A percentile compares a stretch with the other conserved stretches of the same genome.
phyloP scores from a whole-genome alignment of 2,797 vertebrate species.

The Urophycis tenuis region DNA sequence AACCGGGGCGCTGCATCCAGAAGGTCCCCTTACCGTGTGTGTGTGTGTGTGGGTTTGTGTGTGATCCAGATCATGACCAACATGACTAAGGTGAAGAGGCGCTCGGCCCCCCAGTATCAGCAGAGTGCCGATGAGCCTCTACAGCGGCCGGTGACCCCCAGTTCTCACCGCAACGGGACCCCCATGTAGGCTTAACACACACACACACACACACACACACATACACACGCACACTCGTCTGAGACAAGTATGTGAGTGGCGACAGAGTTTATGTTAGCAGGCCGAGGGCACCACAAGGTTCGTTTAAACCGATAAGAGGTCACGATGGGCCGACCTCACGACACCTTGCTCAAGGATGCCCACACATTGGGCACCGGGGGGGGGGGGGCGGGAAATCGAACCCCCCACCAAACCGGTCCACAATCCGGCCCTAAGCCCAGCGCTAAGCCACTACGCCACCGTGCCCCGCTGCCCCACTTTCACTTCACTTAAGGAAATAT shows the following conservation, averaged over 20 bases:
- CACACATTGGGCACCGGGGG: too few species aligned
- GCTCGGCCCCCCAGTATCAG: conserved; percentile 47
- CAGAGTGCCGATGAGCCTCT: conserved; percentile 78
- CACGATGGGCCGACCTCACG: too few species aligned
- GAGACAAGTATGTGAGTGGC: too few species aligned
- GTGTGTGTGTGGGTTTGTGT: conserved; percentile 9
- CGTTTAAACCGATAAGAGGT: neutral
- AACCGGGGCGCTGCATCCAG: neutral
- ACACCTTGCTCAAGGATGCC: too few species aligned
- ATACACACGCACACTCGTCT: too few species aligned
- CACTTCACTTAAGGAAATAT: neutral
- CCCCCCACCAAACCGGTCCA: too few species aligned
- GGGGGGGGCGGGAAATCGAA: too few species aligned
- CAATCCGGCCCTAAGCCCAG: neutral
- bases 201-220: neutral
- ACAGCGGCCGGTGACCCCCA: conserved; percentile 82
- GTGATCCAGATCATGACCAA: conserved; percentile 89
- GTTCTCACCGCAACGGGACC: conserved; percentile 66
- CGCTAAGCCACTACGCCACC: neutral
- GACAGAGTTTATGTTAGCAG: too few species aligned
- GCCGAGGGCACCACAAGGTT: neutral
- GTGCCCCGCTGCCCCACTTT: neutral
- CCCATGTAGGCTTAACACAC: conserved; percentile 47
- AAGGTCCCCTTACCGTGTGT: neutral
- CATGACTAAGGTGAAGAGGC: conserved; percentile 77